These are phyloP conservation scores for Halichoerus grypus DNA, from an alignment of 2,113 vertebrate genomes.

Conservation along the genomic window DNA sequence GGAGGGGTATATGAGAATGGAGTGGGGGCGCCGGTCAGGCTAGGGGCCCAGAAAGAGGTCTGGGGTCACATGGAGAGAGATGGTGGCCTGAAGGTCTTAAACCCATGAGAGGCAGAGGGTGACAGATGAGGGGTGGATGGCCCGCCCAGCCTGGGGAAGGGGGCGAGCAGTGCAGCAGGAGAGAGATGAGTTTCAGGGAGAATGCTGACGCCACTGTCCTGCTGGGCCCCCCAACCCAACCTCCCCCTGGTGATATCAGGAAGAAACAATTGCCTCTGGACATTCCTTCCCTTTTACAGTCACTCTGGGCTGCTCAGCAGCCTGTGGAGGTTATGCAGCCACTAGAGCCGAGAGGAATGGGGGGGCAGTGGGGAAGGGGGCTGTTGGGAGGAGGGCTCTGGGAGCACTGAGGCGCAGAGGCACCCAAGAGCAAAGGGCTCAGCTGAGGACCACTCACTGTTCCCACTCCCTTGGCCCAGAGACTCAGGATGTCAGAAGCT, in stretches of 20 bases:
- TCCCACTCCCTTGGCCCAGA: not conserved
- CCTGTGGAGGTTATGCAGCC: constrained; percentile 7
- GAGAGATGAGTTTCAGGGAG: constrained; percentile 50
- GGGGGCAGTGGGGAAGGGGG: not conserved
- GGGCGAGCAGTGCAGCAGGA: not conserved
- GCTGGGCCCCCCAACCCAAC: constrained; percentile 47
- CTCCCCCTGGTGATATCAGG: constrained; percentile 59
- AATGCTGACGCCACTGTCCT: not conserved
- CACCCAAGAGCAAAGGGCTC: not conserved
- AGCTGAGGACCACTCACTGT: not conserved
- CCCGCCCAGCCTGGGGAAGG: not conserved
- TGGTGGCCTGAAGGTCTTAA: not conserved
- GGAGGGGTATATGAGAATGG: not conserved
- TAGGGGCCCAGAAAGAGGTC: not conserved
- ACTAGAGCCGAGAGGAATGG: not conserved
- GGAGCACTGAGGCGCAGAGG: not conserved
- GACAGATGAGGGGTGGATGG: not conserved
- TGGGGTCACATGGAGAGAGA: not conserved
- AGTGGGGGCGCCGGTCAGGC: not conserved
- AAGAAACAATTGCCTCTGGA: constrained; percentile 80
- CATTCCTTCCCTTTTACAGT: constrained; percentile 94
- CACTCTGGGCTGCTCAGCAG: constrained; percentile 76
- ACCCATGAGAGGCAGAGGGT: not conserved
- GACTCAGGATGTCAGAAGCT: not conserved
- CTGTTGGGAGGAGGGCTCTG: not conserved